Base-by-base conservation (phyloP, 2,888 invertebrate species). In the Amblyjoppa fuscipennis region DNA sequence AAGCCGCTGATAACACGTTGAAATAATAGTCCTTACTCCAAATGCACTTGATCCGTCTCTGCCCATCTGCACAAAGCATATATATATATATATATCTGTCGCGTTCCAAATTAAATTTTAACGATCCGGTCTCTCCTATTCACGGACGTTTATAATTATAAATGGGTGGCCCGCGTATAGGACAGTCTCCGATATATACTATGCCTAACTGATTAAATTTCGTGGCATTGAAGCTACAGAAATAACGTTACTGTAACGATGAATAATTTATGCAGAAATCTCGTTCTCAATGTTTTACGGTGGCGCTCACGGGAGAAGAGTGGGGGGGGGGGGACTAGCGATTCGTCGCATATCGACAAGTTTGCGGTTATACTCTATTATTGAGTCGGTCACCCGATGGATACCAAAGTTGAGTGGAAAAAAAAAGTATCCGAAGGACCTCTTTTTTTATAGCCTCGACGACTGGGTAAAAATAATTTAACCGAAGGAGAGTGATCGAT, bases 1-100 rank as follows among this genome's bases (percentile, higher is more conserved):
- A 79, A 79, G 79, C 79, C n/a, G 34, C 34, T 56, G 73, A 73
- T 73, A 73, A 73, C 73, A 73, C 53, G 53, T 38, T n/a, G 53
- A 56, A 73, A 59, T 51, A 41, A 73, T 38, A 56, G 73, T 56
- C 34, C 34, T 73, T 64, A 25, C 28, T 34, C 28, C 51, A 38
- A 70, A 77, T 71, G 66, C 77, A 56, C 45, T 76, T 53, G 66
- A 77, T 77, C 78, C 28, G 53, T 84, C 59, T 68, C 81, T 81
- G 64, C 56, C 69, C 41, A 34, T 64, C 64, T 34, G 16, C 64
- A 64, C 61, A 61, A 5, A 5, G 3, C 28, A 59, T 31, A 61
- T 64, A 1, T n/a, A 7, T 34, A 64, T 31, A 61, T 64, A 1
- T n/a, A 7, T 34, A 64, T 16, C 16, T 73, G 56, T 20, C 28